These are phyloP conservation scores for Actenoides hombroni DNA, from an alignment of 2,113 vertebrate genomes.

Conservation along the genomic window DNA sequence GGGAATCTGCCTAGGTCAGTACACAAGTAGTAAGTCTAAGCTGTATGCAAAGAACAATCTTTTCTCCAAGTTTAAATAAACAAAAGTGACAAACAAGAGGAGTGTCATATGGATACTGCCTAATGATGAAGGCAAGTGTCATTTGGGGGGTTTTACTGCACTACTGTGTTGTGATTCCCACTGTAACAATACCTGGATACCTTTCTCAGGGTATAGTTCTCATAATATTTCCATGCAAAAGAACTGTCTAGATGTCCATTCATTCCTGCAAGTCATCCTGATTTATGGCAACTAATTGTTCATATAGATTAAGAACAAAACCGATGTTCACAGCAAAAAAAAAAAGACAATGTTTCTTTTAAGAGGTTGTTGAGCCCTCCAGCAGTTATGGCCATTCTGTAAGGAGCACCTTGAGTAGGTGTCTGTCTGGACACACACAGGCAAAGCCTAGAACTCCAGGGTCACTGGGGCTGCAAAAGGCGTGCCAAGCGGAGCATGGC, in stretches of 20 bases:
- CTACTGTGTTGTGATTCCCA: background rate
- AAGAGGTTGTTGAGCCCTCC: background rate
- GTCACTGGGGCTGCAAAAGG: too few species aligned
- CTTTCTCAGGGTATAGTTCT: background rate
- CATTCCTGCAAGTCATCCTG: background rate
- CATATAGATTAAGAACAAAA: background rate
- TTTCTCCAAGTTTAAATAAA: background rate
- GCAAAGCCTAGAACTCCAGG: too few species aligned
- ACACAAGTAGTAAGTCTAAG: background rate
- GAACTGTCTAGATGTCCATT: background rate
- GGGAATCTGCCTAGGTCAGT: background rate
- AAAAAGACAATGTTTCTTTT: background rate
- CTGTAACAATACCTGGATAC: background rate
- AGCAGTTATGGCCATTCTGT: accelerated
- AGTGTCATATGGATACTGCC: background rate
- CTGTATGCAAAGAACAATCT: background rate
- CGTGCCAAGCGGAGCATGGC: too few species aligned
- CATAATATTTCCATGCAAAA: background rate
- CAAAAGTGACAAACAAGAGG: background rate
- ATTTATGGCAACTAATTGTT: background rate
- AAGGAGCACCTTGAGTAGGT: background rate
- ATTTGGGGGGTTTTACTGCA: background rate
- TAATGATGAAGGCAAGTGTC: background rate
- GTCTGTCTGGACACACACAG: background rate
- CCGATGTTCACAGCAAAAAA: background rate